Conservation (phyloP, 2,113 vertebrate genomes). For the Dermatemys mawii region DNA sequence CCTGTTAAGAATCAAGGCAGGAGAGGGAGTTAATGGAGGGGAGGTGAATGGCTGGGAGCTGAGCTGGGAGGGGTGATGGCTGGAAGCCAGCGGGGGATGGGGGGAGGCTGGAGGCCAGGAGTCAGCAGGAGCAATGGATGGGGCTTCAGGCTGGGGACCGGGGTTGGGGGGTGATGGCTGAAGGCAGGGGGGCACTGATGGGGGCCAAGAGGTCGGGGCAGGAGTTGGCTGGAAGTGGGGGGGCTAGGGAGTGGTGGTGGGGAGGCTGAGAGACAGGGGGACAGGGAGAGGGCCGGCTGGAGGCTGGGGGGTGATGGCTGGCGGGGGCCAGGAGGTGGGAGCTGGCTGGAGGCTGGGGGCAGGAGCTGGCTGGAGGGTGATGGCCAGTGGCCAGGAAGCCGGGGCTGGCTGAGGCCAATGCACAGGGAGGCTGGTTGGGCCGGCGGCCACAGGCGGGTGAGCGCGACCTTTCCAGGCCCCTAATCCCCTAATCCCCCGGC, state of each 20-base stretch:
- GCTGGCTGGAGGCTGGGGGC: no score
- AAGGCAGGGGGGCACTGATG: no score
- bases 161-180: no score
- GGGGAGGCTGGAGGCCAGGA: no score
- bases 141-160: no score
- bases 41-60: background rate
- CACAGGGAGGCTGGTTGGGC: background rate
- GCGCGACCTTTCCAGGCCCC: background rate
- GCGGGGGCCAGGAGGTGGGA: no score
- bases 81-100: background rate
- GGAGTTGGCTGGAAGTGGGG: no score
- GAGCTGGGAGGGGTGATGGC: no score
- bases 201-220: no score
- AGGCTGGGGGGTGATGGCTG: background rate
- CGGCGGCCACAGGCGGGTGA: background rate
- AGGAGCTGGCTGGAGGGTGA: background rate
- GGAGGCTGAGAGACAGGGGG: background rate
- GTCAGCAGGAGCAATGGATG: background rate
- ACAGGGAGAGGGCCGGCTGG: background rate
- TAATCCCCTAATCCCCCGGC: background rate
- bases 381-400: background rate
- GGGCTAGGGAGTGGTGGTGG: background rate
- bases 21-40: background rate
- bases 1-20: background rate
- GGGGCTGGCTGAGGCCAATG: background rate